Evolutionary conservation across 2,797 vertebrate species (phyloP), one percentile per base, ranked within the genome.

Genomic region (Pteronotus mesoamericanus): DNA sequence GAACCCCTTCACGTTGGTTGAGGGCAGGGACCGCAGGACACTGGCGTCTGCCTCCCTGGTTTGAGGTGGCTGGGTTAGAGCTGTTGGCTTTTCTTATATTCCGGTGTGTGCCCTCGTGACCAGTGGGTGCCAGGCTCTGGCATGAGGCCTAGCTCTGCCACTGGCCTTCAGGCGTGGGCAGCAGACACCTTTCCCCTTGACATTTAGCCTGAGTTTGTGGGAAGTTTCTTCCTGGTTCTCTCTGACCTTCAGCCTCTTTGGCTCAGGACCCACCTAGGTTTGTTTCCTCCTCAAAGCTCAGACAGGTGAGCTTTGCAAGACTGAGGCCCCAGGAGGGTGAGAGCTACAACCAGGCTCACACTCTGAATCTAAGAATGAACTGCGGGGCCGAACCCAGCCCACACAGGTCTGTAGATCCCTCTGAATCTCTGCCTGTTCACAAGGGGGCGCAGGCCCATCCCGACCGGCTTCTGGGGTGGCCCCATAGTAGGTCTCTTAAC

Each of bases 131-230:
- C 48, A 24, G 78, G 66, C 79, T 74, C 46, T 89, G 97, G 90
- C 87, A 2, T 0, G 32, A 82, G 80, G 83, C 90, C 4, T 0
- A 86, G 85, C 74, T 91, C 84, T 71, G 91, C 88, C 75, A 79
- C 79, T 85, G 83, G 64, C 83, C 89, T 92, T 92, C 86, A 91
- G 97, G 94, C 93, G 87, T 1, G 0, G 34, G 16, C 86, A 12
- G 15, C 51, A 21, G 74, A 96, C 92, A 97, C 95, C 96, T 97
- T 97, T 96, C 92, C 95, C 93, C 91, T 96, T 98, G 96, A 97
- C 97, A 92, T 97, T 97, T 97, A 92, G 91, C 96, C 96, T 95
- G 89, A 66, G 78, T 88, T 84, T 96, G 96, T 94, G 84, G 71
- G 93, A 97, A 79, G 51, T 83, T 93, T 92, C 89, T 97, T 97